Evolutionary conservation across 2,113 vertebrate species (phyloP).

Genomic region (Sturnus vulgaris): DNA sequence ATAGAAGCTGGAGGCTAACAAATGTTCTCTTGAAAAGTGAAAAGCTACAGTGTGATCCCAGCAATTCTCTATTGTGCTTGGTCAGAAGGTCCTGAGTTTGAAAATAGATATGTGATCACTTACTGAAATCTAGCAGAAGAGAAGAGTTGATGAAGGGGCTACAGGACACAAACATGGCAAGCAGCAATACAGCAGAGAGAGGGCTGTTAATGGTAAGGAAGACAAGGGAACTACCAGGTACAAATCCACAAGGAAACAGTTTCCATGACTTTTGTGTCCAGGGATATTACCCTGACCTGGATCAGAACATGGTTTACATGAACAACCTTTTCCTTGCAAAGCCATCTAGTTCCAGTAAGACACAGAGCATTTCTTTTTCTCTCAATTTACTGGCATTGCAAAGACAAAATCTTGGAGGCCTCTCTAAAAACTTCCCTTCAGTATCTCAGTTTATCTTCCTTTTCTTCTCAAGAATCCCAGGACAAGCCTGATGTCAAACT

Average conservation of each 20-base stretch:
- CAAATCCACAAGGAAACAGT: not conserved
- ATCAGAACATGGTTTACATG: not conserved
- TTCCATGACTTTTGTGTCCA: not conserved
- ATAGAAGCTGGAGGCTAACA: not conserved
- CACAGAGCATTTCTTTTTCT: not conserved
- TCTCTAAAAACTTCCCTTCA: not conserved
- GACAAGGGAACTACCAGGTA: not conserved
- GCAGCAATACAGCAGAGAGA: not conserved
- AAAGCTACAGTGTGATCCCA: not conserved
- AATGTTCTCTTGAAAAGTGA: not conserved
- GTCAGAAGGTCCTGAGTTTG: not conserved
- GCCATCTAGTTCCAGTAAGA: not conserved
- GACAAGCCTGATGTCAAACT: conserved; percentile 19
- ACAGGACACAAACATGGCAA: not conserved
- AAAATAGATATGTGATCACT: not conserved
- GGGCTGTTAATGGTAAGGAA: not conserved
- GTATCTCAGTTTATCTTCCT: not conserved
- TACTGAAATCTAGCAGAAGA: not conserved
- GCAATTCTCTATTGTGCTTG: not conserved
- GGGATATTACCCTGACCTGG: not conserved
- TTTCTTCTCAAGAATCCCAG: conserved; percentile 11
- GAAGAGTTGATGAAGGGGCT: not conserved
- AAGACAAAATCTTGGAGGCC: not conserved
- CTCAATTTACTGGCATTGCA: not conserved
- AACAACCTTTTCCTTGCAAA: not conserved